Conservation (phyloP, 2,888 invertebrate species). For the Tachystola acroxantha region DNA sequence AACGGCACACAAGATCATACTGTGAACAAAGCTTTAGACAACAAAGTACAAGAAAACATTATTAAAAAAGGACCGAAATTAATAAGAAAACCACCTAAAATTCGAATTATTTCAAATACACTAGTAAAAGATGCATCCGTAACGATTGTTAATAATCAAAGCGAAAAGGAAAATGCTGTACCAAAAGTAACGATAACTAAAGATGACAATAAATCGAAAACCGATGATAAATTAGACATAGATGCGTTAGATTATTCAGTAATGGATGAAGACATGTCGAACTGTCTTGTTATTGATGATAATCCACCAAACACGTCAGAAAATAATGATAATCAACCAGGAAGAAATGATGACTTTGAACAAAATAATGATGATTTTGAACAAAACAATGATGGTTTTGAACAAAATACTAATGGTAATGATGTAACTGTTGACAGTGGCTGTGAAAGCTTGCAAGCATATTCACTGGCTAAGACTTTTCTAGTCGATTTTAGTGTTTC, state of each 20-base stretch:
- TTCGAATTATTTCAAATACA: too few species aligned
- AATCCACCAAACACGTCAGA: not conserved
- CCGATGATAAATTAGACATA: too few species aligned
- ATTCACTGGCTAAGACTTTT: slow-evolving; percentile 28
- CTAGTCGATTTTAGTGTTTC: slow-evolving; percentile 28
- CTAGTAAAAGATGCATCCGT: too few species aligned
- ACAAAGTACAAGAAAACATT: not conserved
- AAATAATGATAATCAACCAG: not conserved
- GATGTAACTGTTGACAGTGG: slow-evolving; percentile 28
- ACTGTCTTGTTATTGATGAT: too few species aligned
- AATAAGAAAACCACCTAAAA: slow-evolving; percentile 13
- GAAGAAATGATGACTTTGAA: not conserved
- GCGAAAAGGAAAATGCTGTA: slow-evolving; percentile 1
- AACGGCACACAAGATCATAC: not conserved
- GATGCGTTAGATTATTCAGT: not conserved
- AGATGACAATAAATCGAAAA: not conserved
- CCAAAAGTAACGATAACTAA: not conserved
- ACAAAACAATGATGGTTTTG: slow-evolving; percentile 5
- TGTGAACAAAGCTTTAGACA: not conserved
- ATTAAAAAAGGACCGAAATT: slow-evolving; percentile 16
- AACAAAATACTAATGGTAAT: slow-evolving; percentile 1
- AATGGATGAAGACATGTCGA: too few species aligned
- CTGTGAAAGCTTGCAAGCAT: slow-evolving; percentile 23
- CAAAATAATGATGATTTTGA: not conserved
- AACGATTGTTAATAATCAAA: too few species aligned